phyloP scores from a whole-genome alignment of 2,797 vertebrate species.

The Sebastes dallii region DNA sequence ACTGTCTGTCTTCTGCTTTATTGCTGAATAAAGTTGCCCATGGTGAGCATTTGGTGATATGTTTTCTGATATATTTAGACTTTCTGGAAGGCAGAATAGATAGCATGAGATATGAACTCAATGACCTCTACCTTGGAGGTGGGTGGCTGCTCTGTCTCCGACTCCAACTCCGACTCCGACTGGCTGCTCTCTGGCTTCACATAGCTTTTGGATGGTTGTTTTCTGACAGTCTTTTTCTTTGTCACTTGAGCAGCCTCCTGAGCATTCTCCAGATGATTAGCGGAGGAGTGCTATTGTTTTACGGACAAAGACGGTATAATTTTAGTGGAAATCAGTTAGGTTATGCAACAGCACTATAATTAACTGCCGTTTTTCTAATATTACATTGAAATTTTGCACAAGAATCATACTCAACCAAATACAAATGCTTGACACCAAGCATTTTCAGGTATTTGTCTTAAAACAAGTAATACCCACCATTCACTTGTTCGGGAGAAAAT shows the following conservation, averaged over 20 bases:
- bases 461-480: not conserved
- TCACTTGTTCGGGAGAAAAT: not conserved
- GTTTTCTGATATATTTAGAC: not conserved
- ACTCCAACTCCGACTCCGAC: slow-evolving; percentile 51
- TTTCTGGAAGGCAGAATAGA: not conserved
- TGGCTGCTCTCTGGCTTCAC: slow-evolving; percentile 74
- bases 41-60: not conserved
- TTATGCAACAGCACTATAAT: not conserved
- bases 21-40: not conserved
- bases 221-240: slow-evolving; percentile 27
- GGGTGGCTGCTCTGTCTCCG: slow-evolving; percentile 17
- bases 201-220: slow-evolving; percentile 73
- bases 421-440: not conserved
- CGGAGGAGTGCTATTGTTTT: slow-evolving; percentile 23
- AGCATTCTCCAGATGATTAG: slow-evolving; percentile 26
- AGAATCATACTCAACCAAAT: not conserved
- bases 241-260: slow-evolving; percentile 10
- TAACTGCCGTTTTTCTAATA: not conserved
- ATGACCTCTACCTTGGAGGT: slow-evolving; percentile 47
- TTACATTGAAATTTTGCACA: not conserved
- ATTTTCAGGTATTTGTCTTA: not conserved
- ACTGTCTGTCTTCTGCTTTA: not conserved
- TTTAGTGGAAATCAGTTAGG: not conserved
- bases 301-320: not conserved
- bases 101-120: not conserved